Conservation (phyloP, 2,113 vertebrate genomes). For the Vulpes vulpes region DNA sequence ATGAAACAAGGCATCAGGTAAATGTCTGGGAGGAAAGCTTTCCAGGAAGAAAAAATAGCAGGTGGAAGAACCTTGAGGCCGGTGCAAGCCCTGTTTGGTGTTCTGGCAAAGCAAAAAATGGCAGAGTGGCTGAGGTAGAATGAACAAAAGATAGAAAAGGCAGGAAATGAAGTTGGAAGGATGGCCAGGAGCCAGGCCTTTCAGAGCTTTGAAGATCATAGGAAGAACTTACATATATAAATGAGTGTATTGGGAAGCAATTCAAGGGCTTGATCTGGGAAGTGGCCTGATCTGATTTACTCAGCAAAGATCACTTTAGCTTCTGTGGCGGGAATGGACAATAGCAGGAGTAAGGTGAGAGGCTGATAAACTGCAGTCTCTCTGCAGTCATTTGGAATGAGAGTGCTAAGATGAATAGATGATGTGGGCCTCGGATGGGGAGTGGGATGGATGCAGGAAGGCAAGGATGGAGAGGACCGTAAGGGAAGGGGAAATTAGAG, state of each 20-base stretch:
- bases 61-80: neutral
- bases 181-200: neutral
- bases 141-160: neutral
- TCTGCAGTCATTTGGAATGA: neutral
- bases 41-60: neutral
- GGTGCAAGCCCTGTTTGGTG: neutral
- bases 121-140: neutral
- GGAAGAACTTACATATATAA: neutral
- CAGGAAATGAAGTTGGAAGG: neutral
- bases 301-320: neutral
- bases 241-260: neutral
- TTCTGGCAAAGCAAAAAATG: neutral
- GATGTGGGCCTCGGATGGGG: neutral
- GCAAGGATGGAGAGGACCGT: neutral
- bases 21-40: neutral
- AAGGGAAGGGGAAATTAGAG: neutral
- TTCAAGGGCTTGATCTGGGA: neutral
- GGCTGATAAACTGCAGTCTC: neutral
- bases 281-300: neutral
- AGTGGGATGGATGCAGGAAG: no score
- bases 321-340: neutral
- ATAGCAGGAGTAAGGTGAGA: neutral
- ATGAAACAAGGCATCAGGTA: neutral
- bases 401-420: neutral
- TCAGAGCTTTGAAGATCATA: neutral